Conservation (phyloP, 2,888 invertebrate genomes). For the Pristionchus entomophagus region DNA sequence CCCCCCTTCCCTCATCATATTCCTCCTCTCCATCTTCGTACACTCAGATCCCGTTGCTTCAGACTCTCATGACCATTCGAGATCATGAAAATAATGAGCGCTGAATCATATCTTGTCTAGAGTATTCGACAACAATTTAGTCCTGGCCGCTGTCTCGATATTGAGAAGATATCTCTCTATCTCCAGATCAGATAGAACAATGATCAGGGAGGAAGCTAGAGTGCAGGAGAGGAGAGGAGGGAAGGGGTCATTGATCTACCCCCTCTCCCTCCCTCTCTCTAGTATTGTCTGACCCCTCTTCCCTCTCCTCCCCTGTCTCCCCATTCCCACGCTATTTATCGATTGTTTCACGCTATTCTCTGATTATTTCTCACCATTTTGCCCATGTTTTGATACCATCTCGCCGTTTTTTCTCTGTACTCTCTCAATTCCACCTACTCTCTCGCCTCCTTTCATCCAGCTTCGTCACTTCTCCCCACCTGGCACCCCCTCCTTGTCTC, state of each 20-base stretch:
- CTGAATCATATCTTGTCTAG: no score
- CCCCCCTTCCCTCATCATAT: conserved; percentile 11
- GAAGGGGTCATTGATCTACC: conserved; percentile 29
- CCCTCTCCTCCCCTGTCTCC: neutral
- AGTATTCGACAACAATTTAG: no score
- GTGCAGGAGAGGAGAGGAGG: neutral
- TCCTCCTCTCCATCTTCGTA: neutral
- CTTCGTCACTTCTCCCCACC: neutral
- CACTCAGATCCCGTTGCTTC: neutral
- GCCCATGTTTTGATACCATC: neutral
- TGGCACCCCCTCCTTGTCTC: neutral
- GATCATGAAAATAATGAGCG: no score
- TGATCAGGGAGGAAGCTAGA: neutral
- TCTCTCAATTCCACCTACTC: neutral
- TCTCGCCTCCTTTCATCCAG: neutral
- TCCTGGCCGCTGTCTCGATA: no score
- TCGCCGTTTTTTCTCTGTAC: conserved; percentile 20
- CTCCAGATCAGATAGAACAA: neutral
- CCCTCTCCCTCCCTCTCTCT: neutral
- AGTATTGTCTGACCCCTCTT: neutral
- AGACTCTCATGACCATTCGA: no score
- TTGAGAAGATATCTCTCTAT: no score
- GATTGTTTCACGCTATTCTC: conserved; percentile 5
- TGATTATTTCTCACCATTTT: neutral
- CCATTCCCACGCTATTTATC: neutral